Evolutionary conservation across 2,797 vertebrate species (phyloP).

Genomic region (Discoglossus pictus): DNA sequence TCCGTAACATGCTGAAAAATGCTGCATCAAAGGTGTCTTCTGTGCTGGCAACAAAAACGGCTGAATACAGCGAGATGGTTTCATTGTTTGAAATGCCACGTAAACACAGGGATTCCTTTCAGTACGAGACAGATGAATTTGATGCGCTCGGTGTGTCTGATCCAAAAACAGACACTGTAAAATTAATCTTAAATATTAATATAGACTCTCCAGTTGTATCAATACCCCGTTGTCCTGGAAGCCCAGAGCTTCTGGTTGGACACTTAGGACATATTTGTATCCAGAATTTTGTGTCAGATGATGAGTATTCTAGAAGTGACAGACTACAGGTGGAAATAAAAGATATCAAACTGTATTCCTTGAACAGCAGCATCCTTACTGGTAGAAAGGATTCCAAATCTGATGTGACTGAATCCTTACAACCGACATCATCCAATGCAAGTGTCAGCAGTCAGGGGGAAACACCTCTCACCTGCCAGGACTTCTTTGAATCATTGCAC

Average conservation of each 20-base stretch:
- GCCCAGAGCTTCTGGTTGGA: constrained; percentile 89
- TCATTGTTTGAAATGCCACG: constrained; percentile 88
- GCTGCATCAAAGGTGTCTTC: constrained; percentile 93
- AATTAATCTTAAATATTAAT: constrained; percentile 88
- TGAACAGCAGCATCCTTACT: constrained; percentile 81
- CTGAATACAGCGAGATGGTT: constrained; percentile 95
- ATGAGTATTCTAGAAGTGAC: constrained; percentile 78
- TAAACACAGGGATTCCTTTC: constrained; percentile 68
- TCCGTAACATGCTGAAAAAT: constrained; percentile 89
- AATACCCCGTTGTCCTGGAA: constrained; percentile 89
- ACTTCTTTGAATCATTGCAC: constrained; percentile 92
- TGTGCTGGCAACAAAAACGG: constrained; percentile 91
- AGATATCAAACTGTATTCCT: constrained; percentile 92
- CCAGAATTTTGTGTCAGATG: constrained; percentile 86
- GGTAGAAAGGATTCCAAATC: constrained; percentile 64
- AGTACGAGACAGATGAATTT: constrained; percentile 72
- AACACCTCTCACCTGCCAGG: constrained; percentile 86
- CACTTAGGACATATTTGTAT: constrained; percentile 93
- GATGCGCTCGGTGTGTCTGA: constrained; percentile 56
- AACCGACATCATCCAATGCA: constrained; percentile 54
- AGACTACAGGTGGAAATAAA: constrained; percentile 90
- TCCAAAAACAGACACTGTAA: constrained; percentile 74
- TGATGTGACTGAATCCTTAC: constrained; percentile 49
- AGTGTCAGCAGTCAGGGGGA: constrained; percentile 76
- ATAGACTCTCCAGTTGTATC: constrained; percentile 95